Percentiles rank a stretch among this genome's conserved stretches.
Conservation (phyloP, 2,113 vertebrate genomes). For the Triplophysa rosa region DNA sequence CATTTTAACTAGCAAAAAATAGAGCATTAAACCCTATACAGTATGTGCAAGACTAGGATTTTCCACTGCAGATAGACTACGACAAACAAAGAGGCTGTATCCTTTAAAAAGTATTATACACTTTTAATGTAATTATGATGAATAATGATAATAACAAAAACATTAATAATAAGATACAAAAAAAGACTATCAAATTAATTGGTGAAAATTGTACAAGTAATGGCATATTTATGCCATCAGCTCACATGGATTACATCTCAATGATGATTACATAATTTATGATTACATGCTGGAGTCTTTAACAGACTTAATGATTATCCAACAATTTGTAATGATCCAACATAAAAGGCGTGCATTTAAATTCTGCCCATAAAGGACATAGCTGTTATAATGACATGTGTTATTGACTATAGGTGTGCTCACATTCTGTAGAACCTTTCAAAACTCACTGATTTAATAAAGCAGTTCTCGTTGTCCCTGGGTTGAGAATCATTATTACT, state of each 20-base stretch:
- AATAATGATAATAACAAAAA: not conserved
- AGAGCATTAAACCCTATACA: no score
- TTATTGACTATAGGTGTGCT: slow-evolving; percentile 41
- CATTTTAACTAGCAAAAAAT: no score
- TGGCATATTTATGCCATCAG: not conserved
- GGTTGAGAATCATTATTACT: slow-evolving; percentile 41
- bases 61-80: not conserved
- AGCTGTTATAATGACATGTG: slow-evolving; percentile 19
- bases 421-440: slow-evolving; percentile 38
- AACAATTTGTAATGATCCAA: not conserved
- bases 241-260: not conserved
- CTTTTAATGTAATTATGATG: not conserved
- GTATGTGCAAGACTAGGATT: not conserved
- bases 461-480: slow-evolving; percentile 28
- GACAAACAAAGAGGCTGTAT: not conserved
- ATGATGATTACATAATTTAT: slow-evolving; percentile 3
- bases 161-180: not conserved
- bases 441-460: slow-evolving; percentile 40
- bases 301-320: not conserved
- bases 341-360: not conserved
- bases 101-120: not conserved
- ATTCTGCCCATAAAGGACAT: not conserved
- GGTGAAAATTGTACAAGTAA: not conserved
- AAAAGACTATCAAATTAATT: not conserved
- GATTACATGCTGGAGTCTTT: not conserved